These are phyloP conservation scores for Drosophila rubida DNA, from an alignment of 2,888 invertebrate genomes.

Conservation along the genomic window DNA sequence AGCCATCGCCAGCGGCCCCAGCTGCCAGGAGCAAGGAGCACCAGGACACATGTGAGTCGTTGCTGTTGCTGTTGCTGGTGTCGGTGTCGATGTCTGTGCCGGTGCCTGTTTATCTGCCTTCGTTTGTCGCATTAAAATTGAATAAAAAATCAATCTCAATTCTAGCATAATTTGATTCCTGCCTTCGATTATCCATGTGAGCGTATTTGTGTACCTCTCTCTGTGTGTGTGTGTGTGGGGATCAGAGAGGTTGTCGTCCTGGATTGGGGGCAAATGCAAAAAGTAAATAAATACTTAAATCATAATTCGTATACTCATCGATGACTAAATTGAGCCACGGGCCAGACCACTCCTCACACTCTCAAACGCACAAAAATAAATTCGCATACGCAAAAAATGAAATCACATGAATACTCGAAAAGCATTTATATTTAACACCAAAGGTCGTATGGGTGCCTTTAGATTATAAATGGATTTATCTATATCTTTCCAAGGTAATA, in stretches of 20 bases:
- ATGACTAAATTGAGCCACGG: conserved; percentile 18
- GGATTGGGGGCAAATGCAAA: conserved; percentile 40
- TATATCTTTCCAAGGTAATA: too few relatives aligned
- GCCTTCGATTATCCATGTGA: conserved; percentile 69
- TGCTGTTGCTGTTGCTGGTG: conserved; percentile 33
- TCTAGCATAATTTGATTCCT: conserved; percentile 83
- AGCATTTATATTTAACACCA: too few relatives aligned
- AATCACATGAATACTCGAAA: too few relatives aligned
- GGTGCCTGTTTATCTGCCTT: conserved; percentile 79
- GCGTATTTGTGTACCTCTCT: conserved; percentile 13
- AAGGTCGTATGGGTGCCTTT: too few relatives aligned
- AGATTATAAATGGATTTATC: too few relatives aligned
- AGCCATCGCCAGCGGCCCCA: conserved; percentile 22
- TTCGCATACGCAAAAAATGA: background rate
- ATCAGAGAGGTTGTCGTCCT: conserved; percentile 11
- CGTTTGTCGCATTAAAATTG: conserved; percentile 84
- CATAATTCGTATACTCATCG: conserved; percentile 45
- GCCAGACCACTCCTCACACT: too few relatives aligned
- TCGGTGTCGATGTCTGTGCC: conserved; percentile 48
- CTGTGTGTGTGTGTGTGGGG: conserved; percentile 6
- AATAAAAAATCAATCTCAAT: conserved; percentile 84
- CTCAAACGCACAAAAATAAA: background rate
- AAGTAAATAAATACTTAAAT: conserved; percentile 69
- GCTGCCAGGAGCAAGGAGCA: conserved; percentile 10
- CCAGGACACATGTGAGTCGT: conserved; percentile 32